Percentiles rank a stretch among this genome's conserved stretches.
These are phyloP conservation scores for Tragelaphus imberbis DNA, from an alignment of 2,113 vertebrate genomes.

Conservation along the genomic window DNA sequence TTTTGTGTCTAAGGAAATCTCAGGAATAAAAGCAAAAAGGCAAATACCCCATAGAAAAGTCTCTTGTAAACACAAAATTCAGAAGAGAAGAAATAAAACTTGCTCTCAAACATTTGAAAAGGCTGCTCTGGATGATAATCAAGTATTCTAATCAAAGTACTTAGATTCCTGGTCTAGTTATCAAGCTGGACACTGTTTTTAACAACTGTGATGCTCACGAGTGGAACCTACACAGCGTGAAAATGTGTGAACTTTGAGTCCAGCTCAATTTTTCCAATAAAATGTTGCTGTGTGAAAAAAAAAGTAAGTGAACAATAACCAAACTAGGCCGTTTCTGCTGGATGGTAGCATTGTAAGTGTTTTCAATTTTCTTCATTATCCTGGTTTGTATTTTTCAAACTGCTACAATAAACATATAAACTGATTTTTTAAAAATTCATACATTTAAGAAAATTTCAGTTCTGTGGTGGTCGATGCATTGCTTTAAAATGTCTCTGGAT, in stretches of 20 bases:
- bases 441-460: neutral
- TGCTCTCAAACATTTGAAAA: accelerated
- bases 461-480: neutral
- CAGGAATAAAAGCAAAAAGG: neutral
- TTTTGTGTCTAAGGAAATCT: neutral
- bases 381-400: neutral
- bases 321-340: neutral
- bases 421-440: neutral
- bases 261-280: accelerated
- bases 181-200: accelerated
- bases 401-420: neutral
- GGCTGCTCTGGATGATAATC: accelerated
- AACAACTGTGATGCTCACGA: accelerated
- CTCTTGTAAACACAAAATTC: neutral
- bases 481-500: neutral
- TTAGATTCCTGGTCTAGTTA: accelerated
- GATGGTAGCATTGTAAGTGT: neutral
- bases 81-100: neutral
- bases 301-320: too few relatives aligned
- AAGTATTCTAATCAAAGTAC: accelerated
- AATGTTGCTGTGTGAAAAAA: neutral
- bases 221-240: accelerated
- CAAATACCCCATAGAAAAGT: neutral
- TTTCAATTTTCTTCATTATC: neutral
- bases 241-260: accelerated